Base-by-base conservation (phyloP, 2,113 vertebrate species). In the Pteropus alecto region DNA sequence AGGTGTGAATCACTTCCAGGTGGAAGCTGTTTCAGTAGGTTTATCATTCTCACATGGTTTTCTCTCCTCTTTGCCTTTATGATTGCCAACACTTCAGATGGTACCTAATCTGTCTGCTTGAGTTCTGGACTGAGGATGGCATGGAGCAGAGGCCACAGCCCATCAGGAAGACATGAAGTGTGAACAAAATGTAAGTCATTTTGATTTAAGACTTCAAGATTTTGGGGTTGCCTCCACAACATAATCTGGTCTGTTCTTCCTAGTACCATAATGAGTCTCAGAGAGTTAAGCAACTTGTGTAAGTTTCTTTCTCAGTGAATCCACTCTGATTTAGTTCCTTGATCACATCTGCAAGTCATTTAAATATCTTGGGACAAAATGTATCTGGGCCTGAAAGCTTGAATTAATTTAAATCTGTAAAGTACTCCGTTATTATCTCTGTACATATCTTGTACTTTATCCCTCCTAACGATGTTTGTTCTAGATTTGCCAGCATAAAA, bases 401-500 rank as follows among this genome's bases (percentile, higher is more conserved):
- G 87, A 95, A 95, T 90, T 97, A 89, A 96, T 97, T 95, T 84
- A 96, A 90, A 96, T 79, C 48, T 84, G 33, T 94, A 91, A 95
- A 96, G 67, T n/a, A 96, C 70, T 94, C 79, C 61, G 76, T 93
- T 93, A 94, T 96, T 97, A 96, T 86, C 95, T 96, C 90, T 56
- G 87, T n/a, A 90, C 84, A 90, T 87, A 92, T 86, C 92, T 46
- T 56, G 54, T 16, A 65, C 92, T 96, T 96, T 79, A 93, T 96
- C 35, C 24, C 67, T 92, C 76, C 73, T 96, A 97, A 88, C 90
- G 79, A 88, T 97, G 84, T 96, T 98, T 97, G 92, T 92, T 97
- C 87, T 98, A 92, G 94, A 95, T 87, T 68, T 95, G 26, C 81
- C 97, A 95, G 84, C 81, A 81, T 96, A 92, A 96, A 97, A 96